These are phyloP conservation scores for Ladona fulva DNA, from an alignment of 1,140 invertebrate genomes.

Conservation along the genomic window DNA sequence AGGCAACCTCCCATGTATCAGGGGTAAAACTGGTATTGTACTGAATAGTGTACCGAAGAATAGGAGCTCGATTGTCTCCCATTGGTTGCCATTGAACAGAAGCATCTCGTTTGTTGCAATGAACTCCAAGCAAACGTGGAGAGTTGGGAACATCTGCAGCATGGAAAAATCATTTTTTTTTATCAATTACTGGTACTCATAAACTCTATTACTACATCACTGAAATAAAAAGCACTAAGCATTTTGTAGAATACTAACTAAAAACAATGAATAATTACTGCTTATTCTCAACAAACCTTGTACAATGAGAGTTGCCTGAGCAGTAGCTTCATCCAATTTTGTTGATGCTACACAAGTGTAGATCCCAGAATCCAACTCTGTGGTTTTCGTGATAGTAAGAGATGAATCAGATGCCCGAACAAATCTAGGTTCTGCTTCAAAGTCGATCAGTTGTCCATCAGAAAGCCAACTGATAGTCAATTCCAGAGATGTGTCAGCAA, in stretches of 20 bases:
- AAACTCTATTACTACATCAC: not conserved
- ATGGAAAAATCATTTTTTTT: slow-evolving; percentile 22
- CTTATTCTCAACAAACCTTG: slow-evolving; percentile 50
- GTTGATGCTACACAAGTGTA: slow-evolving; percentile 95
- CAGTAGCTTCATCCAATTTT: slow-evolving; percentile 71
- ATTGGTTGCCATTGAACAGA: slow-evolving; percentile 74
- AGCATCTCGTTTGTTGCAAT: slow-evolving; percentile 61
- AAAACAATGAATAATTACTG: not conserved
- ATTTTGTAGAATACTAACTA: not conserved
- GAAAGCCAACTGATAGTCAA: slow-evolving; percentile 81
- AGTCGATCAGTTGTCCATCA: slow-evolving; percentile 77
- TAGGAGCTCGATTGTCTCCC: slow-evolving; percentile 90
- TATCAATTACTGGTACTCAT: not conserved
- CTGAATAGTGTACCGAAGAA: slow-evolving; percentile 84
- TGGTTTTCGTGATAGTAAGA: slow-evolving; percentile 86
- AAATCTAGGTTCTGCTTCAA: slow-evolving; percentile 74
- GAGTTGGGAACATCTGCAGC: slow-evolving; percentile 80
- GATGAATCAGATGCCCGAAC: slow-evolving; percentile 81
- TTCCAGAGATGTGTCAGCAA: slow-evolving; percentile 67
- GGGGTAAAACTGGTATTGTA: slow-evolving; percentile 92
- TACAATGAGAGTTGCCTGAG: slow-evolving; percentile 81
- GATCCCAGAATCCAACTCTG: slow-evolving; percentile 85
- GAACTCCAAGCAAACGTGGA: slow-evolving; percentile 56
- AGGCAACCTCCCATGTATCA: slow-evolving; percentile 77
- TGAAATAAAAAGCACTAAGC: not conserved